Evolutionary conservation across 2,888 invertebrate species (phyloP).

Genomic region (Phortica magna): DNA sequence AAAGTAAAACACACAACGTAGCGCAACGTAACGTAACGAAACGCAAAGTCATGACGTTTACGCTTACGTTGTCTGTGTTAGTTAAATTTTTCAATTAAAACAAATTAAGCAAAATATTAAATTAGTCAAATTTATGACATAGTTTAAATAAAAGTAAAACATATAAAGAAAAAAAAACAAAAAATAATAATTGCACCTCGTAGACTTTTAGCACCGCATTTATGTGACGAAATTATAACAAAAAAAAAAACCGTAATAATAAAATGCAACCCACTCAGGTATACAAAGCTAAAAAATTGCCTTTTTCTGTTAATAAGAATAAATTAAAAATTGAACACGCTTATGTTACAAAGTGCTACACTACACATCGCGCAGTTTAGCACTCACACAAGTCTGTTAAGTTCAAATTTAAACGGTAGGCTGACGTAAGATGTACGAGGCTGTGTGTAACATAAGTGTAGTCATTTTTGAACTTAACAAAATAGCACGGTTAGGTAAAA

Average conservation of each 20-base stretch:
- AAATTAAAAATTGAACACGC: too few relatives aligned
- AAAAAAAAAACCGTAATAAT: not conserved
- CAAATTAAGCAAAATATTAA: not conserved
- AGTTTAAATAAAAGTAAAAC: not conserved
- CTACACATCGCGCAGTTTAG: too few relatives aligned
- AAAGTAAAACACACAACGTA: slow-evolving; percentile 1
- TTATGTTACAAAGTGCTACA: too few relatives aligned
- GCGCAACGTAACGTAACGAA: not conserved
- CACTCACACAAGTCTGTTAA: too few relatives aligned
- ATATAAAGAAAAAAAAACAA: not conserved
- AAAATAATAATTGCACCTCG: not conserved
- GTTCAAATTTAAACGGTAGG: too few relatives aligned
- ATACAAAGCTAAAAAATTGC: not conserved
- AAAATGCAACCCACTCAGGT: slow-evolving; percentile 16
- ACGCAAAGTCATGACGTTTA: not conserved
- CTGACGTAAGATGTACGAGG: too few relatives aligned
- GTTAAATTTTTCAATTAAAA: slow-evolving; percentile 9
- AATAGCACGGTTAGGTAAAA: too few relatives aligned
- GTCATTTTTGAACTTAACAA: too few relatives aligned
- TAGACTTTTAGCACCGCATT: not conserved
- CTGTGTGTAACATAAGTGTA: too few relatives aligned
- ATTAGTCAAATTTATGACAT: slow-evolving; percentile 18
- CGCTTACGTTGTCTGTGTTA: not conserved
- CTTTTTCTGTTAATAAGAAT: not conserved
- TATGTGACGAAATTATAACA: not conserved